Base-by-base conservation (phyloP, 2,113 vertebrate species). In the Stomatorhinus ivindoensis region DNA sequence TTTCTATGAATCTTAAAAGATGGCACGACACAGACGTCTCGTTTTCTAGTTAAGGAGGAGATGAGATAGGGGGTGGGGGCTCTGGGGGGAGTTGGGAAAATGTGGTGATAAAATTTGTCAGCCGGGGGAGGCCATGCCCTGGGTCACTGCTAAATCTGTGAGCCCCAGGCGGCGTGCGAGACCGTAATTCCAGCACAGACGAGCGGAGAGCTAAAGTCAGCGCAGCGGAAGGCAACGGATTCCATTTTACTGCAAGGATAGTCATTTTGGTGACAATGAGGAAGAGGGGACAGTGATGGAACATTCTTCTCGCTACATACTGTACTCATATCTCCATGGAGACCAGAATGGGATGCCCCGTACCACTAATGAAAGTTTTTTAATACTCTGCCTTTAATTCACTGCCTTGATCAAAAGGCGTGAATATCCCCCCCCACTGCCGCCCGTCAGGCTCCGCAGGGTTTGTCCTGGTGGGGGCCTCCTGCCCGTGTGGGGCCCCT, bases 121-220 rank as follows among this genome's bases (percentile, higher is more conserved):
- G 94, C 94, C 95, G 95, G 92, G 95, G 87, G 95, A 97, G 96
- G 95, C 94, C 93, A 90, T 95, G 95, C 96, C 96, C 96, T 92
- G 94, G 96, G 97, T 97, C 97, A 96, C 92, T 89, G 93, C 95
- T 97, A 97, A 97, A 97, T 97, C 96, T 96, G 95, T 95, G 95
- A 51, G 95, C 96, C 95, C 95, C 93, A 92, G 95, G 96, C 96
- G 93, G 90, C 94, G 94, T 95, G 95, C 94, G 93, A 95, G 95
- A 94, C 95, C 93, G 95, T 96, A 96, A 97, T 97, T 97, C 97
- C 96, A 95, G 94, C 92, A 90, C 93, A 94, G 96, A 96, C 95
- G 93, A 97, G 96, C 95, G 90, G 94, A 90, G 95, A 94, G 96
- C 95, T 97, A 96, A 95, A 96, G 96, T 95, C 94, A 93, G 95